Conservation (phyloP, 2,888 invertebrate genomes). For the Gymnoscelis rufifasciata region DNA sequence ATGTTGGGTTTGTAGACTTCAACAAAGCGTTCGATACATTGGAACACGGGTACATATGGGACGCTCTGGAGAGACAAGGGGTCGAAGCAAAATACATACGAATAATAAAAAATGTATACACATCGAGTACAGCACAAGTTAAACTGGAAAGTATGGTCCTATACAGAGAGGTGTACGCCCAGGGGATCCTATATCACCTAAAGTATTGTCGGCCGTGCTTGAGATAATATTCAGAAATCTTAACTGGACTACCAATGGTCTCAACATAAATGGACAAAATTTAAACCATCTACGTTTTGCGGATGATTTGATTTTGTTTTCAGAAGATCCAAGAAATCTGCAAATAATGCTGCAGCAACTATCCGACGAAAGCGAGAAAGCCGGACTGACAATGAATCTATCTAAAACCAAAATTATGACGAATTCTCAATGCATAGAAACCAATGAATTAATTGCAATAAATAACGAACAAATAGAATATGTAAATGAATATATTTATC, state of each 20-base stretch:
- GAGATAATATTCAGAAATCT: not conserved
- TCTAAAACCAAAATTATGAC: not conserved
- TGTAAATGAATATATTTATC: not conserved
- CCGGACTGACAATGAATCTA: not conserved
- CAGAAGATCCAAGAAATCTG: not conserved
- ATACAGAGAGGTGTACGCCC: no score
- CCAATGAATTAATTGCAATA: not conserved
- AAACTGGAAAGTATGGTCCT: no score
- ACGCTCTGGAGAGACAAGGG: no score
- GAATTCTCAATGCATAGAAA: not conserved
- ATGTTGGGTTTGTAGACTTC: no score
- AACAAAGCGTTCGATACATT: no score
- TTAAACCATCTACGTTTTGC: no score
- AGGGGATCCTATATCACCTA: no score
- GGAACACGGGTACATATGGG: no score
- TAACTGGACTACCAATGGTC: not conserved
- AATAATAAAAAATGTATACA: no score
- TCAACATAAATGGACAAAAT: not conserved
- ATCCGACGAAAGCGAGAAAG: not conserved
- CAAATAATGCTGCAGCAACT: not conserved
- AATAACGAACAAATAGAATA: not conserved
- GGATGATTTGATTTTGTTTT: not conserved
- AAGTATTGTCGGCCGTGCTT: no score
- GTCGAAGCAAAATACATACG: no score
- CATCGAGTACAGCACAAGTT: no score